These are phyloP conservation scores for Parochlus steinenii DNA, from an alignment of 2,888 invertebrate genomes.

Conservation along the genomic window DNA sequence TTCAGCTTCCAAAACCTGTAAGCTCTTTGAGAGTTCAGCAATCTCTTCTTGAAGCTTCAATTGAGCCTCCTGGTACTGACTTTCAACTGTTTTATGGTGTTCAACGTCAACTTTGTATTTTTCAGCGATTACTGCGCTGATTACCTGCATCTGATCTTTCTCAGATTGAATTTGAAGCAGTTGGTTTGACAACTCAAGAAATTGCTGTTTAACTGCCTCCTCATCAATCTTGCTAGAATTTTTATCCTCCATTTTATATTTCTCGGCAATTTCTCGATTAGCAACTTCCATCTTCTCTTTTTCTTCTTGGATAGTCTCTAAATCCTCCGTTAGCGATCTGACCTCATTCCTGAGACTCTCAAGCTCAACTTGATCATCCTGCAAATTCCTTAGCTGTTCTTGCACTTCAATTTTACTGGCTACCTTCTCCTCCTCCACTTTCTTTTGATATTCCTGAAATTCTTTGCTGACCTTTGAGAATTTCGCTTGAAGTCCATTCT, in stretches of 20 bases:
- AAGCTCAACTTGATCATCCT: constrained; percentile 16
- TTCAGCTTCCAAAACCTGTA: constrained; percentile 12
- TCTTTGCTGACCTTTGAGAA: constrained; percentile 21
- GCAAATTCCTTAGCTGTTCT: constrained; percentile 22
- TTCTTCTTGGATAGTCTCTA: constrained; percentile 20
- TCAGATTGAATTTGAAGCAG: constrained; percentile 17
- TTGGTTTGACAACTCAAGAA: too few species aligned
- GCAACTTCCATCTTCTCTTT: constrained; percentile 15
- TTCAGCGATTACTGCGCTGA: constrained; percentile 3
- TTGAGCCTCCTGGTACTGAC: constrained; percentile 8
- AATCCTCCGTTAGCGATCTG: constrained; percentile 17
- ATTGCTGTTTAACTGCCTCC: too few species aligned
- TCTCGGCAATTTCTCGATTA: constrained; percentile 22
- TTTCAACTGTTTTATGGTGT: too few species aligned
- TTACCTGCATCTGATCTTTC: constrained; percentile 15
- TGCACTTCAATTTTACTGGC: constrained; percentile 21
- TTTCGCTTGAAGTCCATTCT: constrained; percentile 36
- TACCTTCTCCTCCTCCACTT: constrained; percentile 18
- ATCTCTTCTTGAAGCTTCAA: constrained; percentile 13
- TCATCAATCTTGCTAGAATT: too few species aligned
- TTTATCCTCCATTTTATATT: constrained; percentile 26
- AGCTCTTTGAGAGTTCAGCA: constrained; percentile 13
- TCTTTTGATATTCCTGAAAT: constrained; percentile 19
- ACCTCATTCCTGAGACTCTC: constrained; percentile 23
- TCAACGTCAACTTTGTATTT: constrained; percentile 13